A percentile compares a stretch with the other conserved stretches of the same genome.
phyloP scores from a whole-genome alignment of 2,797 vertebrate genomes.

The Notolepis coatsorum region DNA sequence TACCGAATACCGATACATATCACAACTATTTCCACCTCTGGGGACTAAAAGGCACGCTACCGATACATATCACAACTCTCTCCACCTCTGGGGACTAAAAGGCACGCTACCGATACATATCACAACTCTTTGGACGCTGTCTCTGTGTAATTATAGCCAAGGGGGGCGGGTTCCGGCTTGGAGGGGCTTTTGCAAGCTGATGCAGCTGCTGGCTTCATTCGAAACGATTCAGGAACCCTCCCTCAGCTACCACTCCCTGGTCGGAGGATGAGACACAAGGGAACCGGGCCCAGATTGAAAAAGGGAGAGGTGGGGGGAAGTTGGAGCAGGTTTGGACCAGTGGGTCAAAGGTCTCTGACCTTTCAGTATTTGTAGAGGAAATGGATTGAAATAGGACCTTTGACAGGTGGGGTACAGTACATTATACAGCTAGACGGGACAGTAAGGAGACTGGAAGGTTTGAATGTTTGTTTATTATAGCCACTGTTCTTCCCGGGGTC shows the following conservation, averaged over 20 bases:
- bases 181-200: conserved; percentile 19
- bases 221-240: conserved; percentile 26
- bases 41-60: neutral
- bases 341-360: conserved; percentile 14
- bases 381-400: neutral
- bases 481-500: too few species aligned
- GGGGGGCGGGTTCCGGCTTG: neutral
- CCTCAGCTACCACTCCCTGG: neutral
- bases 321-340: conserved; percentile 8
- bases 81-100: too few species aligned
- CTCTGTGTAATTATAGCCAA: conserved; percentile 62
- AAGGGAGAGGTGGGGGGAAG: neutral
- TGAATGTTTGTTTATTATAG: neutral
- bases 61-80: too few species aligned
- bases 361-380: conserved; percentile 10
- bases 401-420: neutral
- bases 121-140: too few species aligned
- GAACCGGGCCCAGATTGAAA: neutral
- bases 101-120: neutral
- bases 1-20: too few species aligned
- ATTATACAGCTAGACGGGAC: neutral
- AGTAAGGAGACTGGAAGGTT: neutral
- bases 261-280: neutral
- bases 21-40: too few species aligned
- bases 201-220: conserved; percentile 78